These are phyloP conservation scores for Myiopsitta monachus DNA, from an alignment of 2,113 vertebrate genomes.

Conservation along the genomic window DNA sequence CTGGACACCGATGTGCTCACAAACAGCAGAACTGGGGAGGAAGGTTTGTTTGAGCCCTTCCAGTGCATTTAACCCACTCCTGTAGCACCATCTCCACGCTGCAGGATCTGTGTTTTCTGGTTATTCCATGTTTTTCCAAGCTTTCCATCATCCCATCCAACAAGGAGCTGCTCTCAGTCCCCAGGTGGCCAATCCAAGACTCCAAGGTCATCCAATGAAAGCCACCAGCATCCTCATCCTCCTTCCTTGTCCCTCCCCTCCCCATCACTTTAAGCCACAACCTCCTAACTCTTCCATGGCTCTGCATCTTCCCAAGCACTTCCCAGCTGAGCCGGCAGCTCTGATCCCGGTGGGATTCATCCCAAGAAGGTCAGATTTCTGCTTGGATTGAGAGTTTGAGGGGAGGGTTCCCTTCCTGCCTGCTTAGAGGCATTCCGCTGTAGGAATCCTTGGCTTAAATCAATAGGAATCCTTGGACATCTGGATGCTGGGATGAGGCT, in stretches of 20 bases:
- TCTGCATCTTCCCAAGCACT: rapidly evolving
- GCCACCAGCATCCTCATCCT: rapidly evolving
- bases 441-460: not conserved
- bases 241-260: not conserved
- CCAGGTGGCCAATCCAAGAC: not conserved
- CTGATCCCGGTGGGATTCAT: not conserved
- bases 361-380: not conserved
- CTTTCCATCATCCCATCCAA: rapidly evolving
- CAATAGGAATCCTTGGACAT: rapidly evolving
- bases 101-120: not conserved
- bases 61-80: rapidly evolving
- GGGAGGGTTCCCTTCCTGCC: not conserved
- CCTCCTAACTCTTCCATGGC: not conserved
- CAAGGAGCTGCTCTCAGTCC: not conserved
- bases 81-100: rapidly evolving
- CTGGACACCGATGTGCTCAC: rapidly evolving
- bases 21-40: not conserved
- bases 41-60: not conserved
- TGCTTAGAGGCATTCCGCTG: not conserved
- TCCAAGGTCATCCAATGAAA: not conserved
- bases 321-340: not conserved
- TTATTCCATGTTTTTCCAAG: not conserved
- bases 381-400: not conserved
- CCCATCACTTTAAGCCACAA: not conserved
- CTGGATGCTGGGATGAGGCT: not conserved